Conservation (phyloP, 2,888 invertebrate genomes). For the Brenthis daphne region DNA sequence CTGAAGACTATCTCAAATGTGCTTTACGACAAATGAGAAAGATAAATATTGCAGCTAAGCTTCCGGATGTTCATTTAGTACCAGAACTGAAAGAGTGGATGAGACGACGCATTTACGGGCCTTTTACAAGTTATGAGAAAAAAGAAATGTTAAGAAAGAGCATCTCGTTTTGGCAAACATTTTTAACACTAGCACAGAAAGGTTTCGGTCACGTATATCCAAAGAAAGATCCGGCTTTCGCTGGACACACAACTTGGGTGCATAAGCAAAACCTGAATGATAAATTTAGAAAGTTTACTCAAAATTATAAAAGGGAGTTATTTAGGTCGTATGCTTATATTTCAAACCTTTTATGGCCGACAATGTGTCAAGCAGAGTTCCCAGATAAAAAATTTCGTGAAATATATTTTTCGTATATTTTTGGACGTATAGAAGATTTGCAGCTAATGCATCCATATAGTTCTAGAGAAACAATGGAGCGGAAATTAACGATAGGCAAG, state of each 20-base stretch:
- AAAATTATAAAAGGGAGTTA: conserved; percentile 54
- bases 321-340: conserved; percentile 58
- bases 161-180: conserved; percentile 54
- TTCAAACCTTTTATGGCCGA: conserved; percentile 66
- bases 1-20: conserved; percentile 66
- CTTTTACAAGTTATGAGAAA: conserved; percentile 48
- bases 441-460: conserved; percentile 64
- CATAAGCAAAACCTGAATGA: conserved; percentile 59
- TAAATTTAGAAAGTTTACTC: conserved; percentile 53
- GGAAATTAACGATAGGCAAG: conserved; percentile 46
- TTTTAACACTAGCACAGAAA: conserved; percentile 49
- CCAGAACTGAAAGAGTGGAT: conserved; percentile 74
- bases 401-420: conserved; percentile 70
- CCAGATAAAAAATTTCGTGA: conserved; percentile 72
- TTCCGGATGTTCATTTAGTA: conserved; percentile 66
- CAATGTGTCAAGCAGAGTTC: conserved; percentile 67
- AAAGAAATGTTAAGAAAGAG: conserved; percentile 52
- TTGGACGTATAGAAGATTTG: conserved; percentile 55
- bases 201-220: conserved; percentile 57
- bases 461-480: conserved; percentile 49
- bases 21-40: conserved; percentile 59
- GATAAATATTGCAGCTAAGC: conserved; percentile 62
- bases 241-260: conserved; percentile 56
- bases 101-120: conserved; percentile 64
- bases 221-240: conserved; percentile 49